A percentile compares a stretch with the other conserved stretches of the same genome.
phyloP scores from a whole-genome alignment of 2,888 invertebrate genomes.

The Clostera curtula region DNA sequence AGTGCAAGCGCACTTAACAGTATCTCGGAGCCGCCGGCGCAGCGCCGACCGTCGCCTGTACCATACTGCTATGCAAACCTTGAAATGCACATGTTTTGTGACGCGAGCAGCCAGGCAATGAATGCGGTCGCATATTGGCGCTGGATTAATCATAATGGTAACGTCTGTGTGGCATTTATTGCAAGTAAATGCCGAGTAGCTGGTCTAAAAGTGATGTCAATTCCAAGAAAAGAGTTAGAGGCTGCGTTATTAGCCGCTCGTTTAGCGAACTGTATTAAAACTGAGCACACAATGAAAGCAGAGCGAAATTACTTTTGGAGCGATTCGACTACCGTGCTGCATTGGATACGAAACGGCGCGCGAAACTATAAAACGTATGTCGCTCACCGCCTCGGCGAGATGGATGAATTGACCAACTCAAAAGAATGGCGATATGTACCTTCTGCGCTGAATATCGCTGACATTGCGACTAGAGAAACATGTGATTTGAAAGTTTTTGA shows the following conservation, averaged over 20 bases:
- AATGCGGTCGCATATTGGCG: conserved; percentile 5
- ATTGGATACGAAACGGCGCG: conserved; percentile 6
- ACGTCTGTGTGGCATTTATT: conserved; percentile 2
- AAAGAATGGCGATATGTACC: conserved; percentile 8
- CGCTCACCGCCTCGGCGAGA: conserved; percentile 10
- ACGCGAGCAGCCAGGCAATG: conserved; percentile 2
- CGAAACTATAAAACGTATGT: conserved; percentile 7
- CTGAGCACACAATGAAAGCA: conserved; percentile 4
- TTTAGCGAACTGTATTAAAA: conserved; percentile 1
- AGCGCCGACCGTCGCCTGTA: not conserved
- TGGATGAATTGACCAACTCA: conserved; percentile 6
- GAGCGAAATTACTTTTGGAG: conserved; percentile 5
- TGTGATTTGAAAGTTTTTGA: not conserved
- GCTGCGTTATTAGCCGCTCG: conserved; percentile 4
- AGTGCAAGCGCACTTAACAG: too few species aligned
- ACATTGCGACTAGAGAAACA: conserved; percentile 2
- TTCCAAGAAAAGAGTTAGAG: conserved; percentile 5
- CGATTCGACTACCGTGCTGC: conserved; percentile 8
- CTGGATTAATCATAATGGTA: not conserved
- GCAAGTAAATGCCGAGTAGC: conserved; percentile 5
- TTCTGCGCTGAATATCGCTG: conserved; percentile 4
- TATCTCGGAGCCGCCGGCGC: too few species aligned
- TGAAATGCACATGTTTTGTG: conserved; percentile 7
- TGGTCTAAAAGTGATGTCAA: not conserved
- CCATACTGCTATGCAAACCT: too few species aligned